Evolutionary conservation across 2,797 vertebrate species (phyloP).

Genomic region (Miichthys miiuy): DNA sequence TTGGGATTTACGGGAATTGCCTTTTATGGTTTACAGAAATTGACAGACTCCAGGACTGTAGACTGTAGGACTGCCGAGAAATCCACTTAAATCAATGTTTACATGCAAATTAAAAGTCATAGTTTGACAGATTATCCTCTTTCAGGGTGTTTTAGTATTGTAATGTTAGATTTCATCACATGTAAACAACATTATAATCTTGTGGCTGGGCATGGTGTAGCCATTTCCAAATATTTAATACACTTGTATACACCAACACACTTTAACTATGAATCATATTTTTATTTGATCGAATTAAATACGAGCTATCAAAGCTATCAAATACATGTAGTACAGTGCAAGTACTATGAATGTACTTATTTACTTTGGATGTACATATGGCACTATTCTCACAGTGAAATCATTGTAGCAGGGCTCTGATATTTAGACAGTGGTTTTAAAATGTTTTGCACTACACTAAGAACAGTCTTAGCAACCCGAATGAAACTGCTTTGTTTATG

Average conservation of each 20-base stretch:
- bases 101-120: too few relatives aligned
- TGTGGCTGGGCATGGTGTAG: background rate
- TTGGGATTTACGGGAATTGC: slow-evolving; percentile 54
- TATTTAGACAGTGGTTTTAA: background rate
- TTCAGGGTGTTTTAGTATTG: background rate
- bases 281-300: background rate
- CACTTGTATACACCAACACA: too few relatives aligned
- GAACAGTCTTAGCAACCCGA: background rate
- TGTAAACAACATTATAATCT: background rate
- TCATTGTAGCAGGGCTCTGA: background rate
- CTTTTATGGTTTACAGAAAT: slow-evolving; percentile 24
- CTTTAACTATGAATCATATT: background rate
- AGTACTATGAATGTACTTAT: background rate
- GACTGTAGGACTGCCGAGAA: background rate
- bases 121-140: too few relatives aligned
- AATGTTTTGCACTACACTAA: too few relatives aligned
- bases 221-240: background rate
- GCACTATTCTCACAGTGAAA: background rate
- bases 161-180: background rate
- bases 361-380: background rate
- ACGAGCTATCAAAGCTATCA: too few relatives aligned
- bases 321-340: background rate
- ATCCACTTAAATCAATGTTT: background rate
- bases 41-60: too few relatives aligned
- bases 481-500: background rate